A percentile compares a stretch with the other conserved stretches of the same genome.
These are phyloP conservation scores for Trichacis sp. DNA, from an alignment of 2,888 invertebrate genomes.

Conservation along the genomic window DNA sequence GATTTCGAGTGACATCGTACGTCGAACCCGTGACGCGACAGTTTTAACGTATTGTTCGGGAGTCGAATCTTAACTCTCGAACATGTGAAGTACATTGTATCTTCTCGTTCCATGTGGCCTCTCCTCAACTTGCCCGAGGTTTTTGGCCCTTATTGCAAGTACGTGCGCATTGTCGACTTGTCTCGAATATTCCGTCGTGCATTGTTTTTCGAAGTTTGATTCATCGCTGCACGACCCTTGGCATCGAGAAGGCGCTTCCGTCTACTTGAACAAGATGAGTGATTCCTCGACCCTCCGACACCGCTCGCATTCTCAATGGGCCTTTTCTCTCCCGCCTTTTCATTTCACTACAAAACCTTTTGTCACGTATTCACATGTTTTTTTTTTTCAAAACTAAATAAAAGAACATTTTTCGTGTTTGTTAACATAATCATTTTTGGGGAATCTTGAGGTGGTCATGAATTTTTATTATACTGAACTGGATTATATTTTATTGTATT, in stretches of 20 bases:
- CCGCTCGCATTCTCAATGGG: constrained; percentile 16
- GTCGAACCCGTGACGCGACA: too few species aligned
- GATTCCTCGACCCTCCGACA: constrained; percentile 36
- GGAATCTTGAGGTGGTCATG: too few species aligned
- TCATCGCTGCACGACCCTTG: constrained; percentile 35
- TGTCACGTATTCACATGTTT: too few species aligned
- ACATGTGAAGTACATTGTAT: constrained; percentile 12
- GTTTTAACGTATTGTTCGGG: neutral
- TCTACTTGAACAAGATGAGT: constrained; percentile 28
- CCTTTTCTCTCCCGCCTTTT: constrained; percentile 15
- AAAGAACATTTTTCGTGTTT: too few species aligned
- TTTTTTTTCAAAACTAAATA: too few species aligned
- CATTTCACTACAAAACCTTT: too few species aligned
- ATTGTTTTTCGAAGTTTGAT: constrained; percentile 41
- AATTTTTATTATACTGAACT: too few species aligned
- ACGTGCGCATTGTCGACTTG: constrained; percentile 27
- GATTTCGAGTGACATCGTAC: too few species aligned
- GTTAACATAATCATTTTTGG: too few species aligned
- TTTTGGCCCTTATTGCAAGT: constrained; percentile 40
- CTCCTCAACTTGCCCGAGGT: constrained; percentile 26
- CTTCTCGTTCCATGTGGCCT: constrained; percentile 28
- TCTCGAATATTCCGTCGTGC: constrained; percentile 31
- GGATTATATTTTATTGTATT: too few species aligned
- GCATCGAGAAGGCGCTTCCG: constrained; percentile 36
- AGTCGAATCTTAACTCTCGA: neutral